A percentile compares a stretch with the other conserved stretches of the same genome.
These are phyloP conservation scores for Lycaon pictus DNA, from an alignment of 2,113 vertebrate genomes.

Conservation along the genomic window DNA sequence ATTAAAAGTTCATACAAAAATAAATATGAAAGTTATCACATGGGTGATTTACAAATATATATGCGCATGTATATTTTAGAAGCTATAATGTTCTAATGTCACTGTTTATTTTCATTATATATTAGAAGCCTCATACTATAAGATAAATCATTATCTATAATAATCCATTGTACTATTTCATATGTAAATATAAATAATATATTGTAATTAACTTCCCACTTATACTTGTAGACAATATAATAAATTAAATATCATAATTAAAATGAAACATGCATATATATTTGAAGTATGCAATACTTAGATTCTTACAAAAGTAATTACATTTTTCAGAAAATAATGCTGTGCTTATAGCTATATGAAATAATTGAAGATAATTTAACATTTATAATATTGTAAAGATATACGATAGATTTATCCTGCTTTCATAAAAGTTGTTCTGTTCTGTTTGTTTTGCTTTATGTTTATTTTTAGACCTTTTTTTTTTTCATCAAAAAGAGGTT, in stretches of 20 bases:
- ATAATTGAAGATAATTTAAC: constrained; percentile 4
- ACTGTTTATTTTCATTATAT: background rate
- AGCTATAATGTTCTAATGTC: background rate
- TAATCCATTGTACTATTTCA: background rate
- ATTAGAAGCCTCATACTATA: background rate
- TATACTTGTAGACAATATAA: background rate
- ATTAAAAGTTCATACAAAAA: constrained; percentile 1
- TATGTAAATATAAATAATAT: background rate
- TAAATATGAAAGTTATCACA: background rate
- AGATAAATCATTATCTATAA: background rate
- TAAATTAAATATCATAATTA: background rate
- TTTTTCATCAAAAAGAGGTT: constrained; percentile 12
- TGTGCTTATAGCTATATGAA: background rate
- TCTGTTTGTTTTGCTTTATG: constrained; percentile 53
- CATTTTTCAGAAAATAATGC: background rate
- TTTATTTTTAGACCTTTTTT: constrained; percentile 73
- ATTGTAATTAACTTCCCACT: background rate
- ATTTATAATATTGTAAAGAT: constrained; percentile 38
- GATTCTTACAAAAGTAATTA: background rate
- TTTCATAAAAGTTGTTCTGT: background rate
- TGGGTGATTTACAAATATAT: background rate
- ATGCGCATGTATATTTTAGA: background rate
- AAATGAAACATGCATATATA: background rate
- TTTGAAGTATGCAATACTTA: constrained; percentile 5
- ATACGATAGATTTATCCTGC: constrained; percentile 3